phyloP scores from a whole-genome alignment of 2,797 vertebrate genomes.

The Pseudocheirus occidentalis region DNA sequence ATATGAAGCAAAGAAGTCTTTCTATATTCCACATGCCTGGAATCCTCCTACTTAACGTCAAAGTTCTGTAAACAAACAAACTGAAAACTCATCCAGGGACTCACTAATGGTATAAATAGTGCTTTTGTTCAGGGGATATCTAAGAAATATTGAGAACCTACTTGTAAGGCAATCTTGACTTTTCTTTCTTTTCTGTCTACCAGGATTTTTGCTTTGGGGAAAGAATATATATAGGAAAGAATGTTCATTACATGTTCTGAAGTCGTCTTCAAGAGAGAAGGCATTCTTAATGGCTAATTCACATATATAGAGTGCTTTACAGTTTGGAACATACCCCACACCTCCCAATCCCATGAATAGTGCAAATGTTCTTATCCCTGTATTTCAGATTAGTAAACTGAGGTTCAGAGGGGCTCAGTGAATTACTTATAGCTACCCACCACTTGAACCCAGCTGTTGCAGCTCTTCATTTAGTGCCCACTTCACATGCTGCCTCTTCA shows the following conservation, averaged over 20 bases:
- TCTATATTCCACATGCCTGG: constrained; percentile 14
- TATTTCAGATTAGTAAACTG: not conserved
- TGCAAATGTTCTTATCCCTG: not conserved
- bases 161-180: not conserved
- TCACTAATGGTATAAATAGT: constrained; percentile 47
- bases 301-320: not conserved
- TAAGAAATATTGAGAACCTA: constrained; percentile 39
- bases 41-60: constrained; percentile 15
- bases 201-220: constrained; percentile 41
- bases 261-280: constrained; percentile 36
- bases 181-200: constrained; percentile 39
- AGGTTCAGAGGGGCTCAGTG: not conserved
- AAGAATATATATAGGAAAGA: constrained; percentile 52
- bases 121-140: constrained; percentile 31
- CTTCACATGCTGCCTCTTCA: constrained; percentile 3
- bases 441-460: not conserved
- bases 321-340: not conserved
- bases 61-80: constrained; percentile 31
- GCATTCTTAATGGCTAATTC: not conserved
- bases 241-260: constrained; percentile 19
- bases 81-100: constrained; percentile 30
- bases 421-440: not conserved
- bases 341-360: not conserved
- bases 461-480: not conserved
- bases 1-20: constrained; percentile 27